A percentile compares a stretch with the other conserved stretches of the same genome.
Evolutionary conservation across 2,888 invertebrate genomes (phyloP).

Genomic region (Drosophila planitibia): DNA sequence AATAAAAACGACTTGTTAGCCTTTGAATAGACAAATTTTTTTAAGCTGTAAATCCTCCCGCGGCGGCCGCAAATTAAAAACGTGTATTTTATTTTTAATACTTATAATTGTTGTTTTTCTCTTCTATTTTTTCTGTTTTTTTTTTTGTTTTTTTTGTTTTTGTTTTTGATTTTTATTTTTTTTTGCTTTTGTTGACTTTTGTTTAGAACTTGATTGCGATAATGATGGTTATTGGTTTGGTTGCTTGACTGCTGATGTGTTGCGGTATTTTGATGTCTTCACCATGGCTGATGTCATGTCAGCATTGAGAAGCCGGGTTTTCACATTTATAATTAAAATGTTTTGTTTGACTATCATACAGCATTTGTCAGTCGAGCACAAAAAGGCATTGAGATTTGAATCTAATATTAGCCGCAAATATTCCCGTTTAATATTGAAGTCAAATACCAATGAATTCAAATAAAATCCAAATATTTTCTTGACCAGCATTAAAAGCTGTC

Average conservation of each 20-base stretch:
- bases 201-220: constrained; percentile 63
- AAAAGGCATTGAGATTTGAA: constrained; percentile 21
- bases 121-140: neutral
- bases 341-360: constrained; percentile 20
- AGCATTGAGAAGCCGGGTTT: constrained; percentile 67
- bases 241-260: constrained; percentile 39
- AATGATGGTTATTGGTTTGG: constrained; percentile 57
- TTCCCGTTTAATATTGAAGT: constrained; percentile 42
- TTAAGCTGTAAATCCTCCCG: constrained; percentile 27
- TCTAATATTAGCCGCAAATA: constrained; percentile 12
- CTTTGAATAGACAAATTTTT: neutral
- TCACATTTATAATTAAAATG: constrained; percentile 43
- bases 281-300: constrained; percentile 66
- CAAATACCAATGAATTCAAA: constrained; percentile 18
- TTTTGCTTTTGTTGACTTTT: constrained; percentile 11
- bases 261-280: constrained; percentile 45
- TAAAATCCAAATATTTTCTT: neutral
- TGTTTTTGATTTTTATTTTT: constrained; percentile 2
- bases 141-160: constrained; percentile 5
- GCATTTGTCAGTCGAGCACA: constrained; percentile 1
- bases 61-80: constrained; percentile 57
- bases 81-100: constrained; percentile 46
- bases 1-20: constrained; percentile 47
- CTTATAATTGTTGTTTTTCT: constrained; percentile 6
- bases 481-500: neutral